Evolutionary conservation across 64 coral and sea anemone species (phyloP).

Genomic region (Trachythela sp.): DNA sequence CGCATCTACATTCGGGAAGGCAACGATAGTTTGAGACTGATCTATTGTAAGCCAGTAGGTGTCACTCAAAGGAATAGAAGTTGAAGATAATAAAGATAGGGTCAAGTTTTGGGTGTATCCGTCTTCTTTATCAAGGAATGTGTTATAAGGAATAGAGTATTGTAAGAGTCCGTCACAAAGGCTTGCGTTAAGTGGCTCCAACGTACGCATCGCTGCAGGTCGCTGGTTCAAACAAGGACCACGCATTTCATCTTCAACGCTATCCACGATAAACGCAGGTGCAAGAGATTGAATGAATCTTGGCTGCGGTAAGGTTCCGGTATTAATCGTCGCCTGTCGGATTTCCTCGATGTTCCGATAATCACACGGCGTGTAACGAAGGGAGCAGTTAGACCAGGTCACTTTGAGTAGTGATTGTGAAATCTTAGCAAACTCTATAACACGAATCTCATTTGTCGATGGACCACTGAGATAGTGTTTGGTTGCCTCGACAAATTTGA

Average conservation of each 20-base stretch:
- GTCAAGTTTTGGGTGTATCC: slow-evolving; percentile 39
- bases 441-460: neutral
- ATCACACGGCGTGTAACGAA: slow-evolving; percentile 20
- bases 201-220: neutral
- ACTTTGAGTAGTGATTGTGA: neutral
- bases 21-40: slow-evolving; percentile 25
- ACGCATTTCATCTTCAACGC: neutral
- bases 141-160: slow-evolving; percentile 29
- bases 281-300: slow-evolving; percentile 33
- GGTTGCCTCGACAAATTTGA: neutral
- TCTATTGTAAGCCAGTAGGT: slow-evolving; percentile 40
- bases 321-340: neutral
- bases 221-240: slow-evolving; percentile 30
- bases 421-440: neutral
- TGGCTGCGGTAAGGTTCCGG: slow-evolving; percentile 28
- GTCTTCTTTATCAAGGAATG: slow-evolving; percentile 38
- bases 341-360: neutral
- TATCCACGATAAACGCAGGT: slow-evolving; percentile 33
- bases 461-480: neutral
- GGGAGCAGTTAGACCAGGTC: slow-evolving; percentile 31
- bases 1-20: neutral
- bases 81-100: slow-evolving; percentile 23
- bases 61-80: neutral
- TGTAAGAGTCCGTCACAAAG: slow-evolving; percentile 15
- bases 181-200: neutral